phyloP scores from a whole-genome alignment of 1,140 invertebrate genomes.

The Reticulitermes speratus region DNA sequence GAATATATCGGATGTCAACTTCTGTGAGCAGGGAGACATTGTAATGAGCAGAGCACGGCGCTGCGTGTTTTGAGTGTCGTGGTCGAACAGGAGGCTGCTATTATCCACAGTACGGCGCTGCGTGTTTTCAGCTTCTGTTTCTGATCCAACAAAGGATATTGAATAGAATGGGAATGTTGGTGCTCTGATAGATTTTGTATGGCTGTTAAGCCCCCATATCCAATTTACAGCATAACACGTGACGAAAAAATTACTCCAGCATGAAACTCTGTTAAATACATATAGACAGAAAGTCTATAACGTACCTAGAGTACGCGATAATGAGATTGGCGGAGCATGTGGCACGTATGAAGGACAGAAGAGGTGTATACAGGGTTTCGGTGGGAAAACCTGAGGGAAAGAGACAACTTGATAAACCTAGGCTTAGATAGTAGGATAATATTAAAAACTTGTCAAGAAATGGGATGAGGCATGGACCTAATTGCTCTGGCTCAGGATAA shows the following conservation, averaged over 20 bases:
- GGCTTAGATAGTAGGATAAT: no score
- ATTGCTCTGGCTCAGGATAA: no score
- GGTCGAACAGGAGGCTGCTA: background rate
- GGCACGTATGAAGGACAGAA: no score
- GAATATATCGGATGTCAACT: background rate
- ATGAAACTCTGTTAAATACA: background rate
- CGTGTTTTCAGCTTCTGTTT: background rate
- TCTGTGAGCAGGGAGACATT: background rate
- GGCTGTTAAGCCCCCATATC: background rate
- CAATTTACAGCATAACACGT: background rate
- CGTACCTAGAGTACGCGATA: background rate
- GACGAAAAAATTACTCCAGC: background rate
- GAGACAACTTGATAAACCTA: no score
- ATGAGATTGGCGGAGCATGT: no score
- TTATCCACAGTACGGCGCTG: background rate
- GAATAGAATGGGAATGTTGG: no score
- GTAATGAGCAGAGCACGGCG: background rate
- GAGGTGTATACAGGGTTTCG: no score
- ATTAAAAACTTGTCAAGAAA: no score
- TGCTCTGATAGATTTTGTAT: background rate
- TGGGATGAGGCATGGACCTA: no score
- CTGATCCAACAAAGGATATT: background rate
- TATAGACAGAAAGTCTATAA: background rate
- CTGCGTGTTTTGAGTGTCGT: background rate
- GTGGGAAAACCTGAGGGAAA: no score